phyloP scores from a whole-genome alignment of 2,888 invertebrate genomes.

The Coenonympha arcania region DNA sequence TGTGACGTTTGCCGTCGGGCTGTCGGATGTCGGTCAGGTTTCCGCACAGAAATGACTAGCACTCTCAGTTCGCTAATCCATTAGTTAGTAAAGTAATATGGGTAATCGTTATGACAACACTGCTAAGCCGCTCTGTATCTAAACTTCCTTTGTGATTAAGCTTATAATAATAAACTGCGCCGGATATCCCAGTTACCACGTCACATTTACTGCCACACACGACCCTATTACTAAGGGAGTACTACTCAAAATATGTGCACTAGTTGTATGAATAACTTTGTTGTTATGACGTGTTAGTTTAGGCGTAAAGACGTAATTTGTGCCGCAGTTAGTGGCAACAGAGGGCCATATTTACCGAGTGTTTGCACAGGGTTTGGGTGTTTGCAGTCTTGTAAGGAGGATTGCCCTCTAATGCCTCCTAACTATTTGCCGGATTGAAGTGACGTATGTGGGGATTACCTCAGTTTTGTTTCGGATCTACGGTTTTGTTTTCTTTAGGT shows the following conservation, averaged over 20 bases:
- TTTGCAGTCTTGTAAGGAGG: constrained; percentile 37
- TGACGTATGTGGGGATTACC: constrained; percentile 27
- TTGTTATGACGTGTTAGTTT: constrained; percentile 39
- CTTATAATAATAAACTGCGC: constrained; percentile 45
- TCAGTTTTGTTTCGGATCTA: neutral
- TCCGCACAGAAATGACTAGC: too few relatives aligned
- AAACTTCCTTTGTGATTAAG: constrained; percentile 44
- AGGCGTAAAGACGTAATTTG: constrained; percentile 45
- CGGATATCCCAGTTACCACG: constrained; percentile 33
- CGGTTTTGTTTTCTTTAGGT: neutral
- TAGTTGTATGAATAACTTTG: constrained; percentile 9
- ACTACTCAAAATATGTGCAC: constrained; percentile 20
- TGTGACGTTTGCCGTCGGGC: too few relatives aligned
- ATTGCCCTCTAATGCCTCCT: constrained; percentile 29
- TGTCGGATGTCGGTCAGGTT: too few relatives aligned
- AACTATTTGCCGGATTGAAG: constrained; percentile 32
- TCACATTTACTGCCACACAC: neutral
- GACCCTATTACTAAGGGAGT: constrained; percentile 13
- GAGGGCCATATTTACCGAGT: constrained; percentile 41
- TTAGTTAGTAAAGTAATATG: neutral
- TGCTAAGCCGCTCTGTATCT: constrained; percentile 21
- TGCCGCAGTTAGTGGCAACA: constrained; percentile 43
- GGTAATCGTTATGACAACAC: neutral
- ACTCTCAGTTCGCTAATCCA: too few relatives aligned
- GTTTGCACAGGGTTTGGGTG: constrained; percentile 48